These are phyloP conservation scores for Leptinotarsa rubiginosa DNA, from an alignment of 2,888 invertebrate species.

Conservation along the genomic window DNA sequence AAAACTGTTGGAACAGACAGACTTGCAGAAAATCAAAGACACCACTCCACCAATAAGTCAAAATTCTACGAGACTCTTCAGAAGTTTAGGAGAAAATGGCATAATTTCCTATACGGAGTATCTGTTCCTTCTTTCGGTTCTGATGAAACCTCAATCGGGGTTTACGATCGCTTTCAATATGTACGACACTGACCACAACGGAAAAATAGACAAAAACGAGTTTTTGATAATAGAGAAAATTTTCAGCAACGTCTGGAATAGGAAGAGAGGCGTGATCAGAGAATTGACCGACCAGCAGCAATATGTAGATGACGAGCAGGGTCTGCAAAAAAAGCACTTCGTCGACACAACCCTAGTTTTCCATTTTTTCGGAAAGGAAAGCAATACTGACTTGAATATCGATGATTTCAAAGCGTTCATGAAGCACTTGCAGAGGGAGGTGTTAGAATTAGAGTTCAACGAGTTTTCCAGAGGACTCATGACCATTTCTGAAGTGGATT, in stretches of 20 bases:
- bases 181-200: constrained; percentile 98
- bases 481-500: constrained; percentile 94
- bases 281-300: constrained; percentile 67
- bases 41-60: constrained; percentile 81
- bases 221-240: constrained; percentile 98
- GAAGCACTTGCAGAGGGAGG: constrained; percentile 96
- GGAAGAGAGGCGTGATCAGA: constrained; percentile 76
- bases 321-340: constrained; percentile 71
- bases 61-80: constrained; percentile 86
- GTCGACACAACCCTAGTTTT: constrained; percentile 92
- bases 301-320: constrained; percentile 82
- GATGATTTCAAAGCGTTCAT: constrained; percentile 95
- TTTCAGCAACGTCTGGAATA: constrained; percentile 91
- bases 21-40: constrained; percentile 82
- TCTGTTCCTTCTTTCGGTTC: constrained; percentile 92
- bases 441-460: constrained; percentile 94
- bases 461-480: constrained; percentile 91
- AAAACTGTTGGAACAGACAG: constrained; percentile 75
- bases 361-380: constrained; percentile 96
- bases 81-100: constrained; percentile 89
- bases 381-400: constrained; percentile 87
- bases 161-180: constrained; percentile 98
- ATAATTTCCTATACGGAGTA: constrained; percentile 98
- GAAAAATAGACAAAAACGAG: constrained; percentile 94
- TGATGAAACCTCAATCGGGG: constrained; percentile 91